phyloP scores from a whole-genome alignment of 1,140 invertebrate genomes.

The Charaxes varanes region DNA sequence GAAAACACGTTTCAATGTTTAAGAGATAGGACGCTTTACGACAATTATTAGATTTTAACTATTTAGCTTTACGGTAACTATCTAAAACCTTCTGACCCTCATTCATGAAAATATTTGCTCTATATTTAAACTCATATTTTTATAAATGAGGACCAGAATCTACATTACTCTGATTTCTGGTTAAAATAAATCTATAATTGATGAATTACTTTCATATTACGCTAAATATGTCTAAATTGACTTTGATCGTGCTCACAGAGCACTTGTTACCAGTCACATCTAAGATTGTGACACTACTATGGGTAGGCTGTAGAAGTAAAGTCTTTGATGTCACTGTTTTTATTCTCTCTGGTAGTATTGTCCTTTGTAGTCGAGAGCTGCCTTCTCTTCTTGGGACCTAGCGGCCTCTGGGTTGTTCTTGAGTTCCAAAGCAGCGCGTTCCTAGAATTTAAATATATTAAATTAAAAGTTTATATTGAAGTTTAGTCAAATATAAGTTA shows the following conservation, averaged over 20 bases:
- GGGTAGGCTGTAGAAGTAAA: conserved; percentile 8
- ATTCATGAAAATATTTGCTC: too few relatives aligned
- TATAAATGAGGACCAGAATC: too few relatives aligned
- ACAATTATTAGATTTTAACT: too few relatives aligned
- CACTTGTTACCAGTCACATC: conserved; percentile 9
- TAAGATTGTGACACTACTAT: conserved; percentile 9
- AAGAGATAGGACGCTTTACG: too few relatives aligned
- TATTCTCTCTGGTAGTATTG: conserved; percentile 62
- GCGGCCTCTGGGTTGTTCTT: conserved; percentile 75
- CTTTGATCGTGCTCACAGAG: conserved; percentile 22
- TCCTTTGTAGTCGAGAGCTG: conserved; percentile 75
- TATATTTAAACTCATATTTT: too few relatives aligned
- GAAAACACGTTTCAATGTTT: conserved; percentile 1
- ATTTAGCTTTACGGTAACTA: too few relatives aligned
- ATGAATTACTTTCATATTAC: conserved; percentile 1
- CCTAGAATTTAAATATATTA: conserved; percentile 51
- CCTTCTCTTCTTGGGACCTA: conserved; percentile 69
- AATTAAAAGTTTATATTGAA: too few relatives aligned
- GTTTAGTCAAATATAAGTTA: too few relatives aligned
- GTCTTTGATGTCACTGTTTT: conserved; percentile 16
- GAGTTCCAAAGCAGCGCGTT: conserved; percentile 67
- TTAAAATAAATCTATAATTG: background rate
- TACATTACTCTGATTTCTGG: background rate
- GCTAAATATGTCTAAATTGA: conserved; percentile 14
- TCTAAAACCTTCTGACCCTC: too few relatives aligned